phyloP scores from a whole-genome alignment of 2,888 invertebrate species.

The Caenorhabditis sp. region DNA sequence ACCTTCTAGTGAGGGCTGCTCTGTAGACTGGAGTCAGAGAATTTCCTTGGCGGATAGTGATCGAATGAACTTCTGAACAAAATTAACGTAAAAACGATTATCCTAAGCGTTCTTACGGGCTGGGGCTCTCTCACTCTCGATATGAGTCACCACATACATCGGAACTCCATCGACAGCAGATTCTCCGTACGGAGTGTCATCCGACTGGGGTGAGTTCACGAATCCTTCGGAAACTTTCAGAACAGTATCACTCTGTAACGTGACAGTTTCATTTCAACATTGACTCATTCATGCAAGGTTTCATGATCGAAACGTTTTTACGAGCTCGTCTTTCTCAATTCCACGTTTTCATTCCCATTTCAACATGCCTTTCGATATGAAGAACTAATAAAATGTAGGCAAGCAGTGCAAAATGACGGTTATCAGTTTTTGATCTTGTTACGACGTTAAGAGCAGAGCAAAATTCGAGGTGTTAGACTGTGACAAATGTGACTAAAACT shows the following conservation, averaged over 20 bases:
- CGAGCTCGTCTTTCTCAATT: conserved; percentile 23
- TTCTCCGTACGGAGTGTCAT: conserved; percentile 58
- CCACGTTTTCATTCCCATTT: conserved; percentile 39
- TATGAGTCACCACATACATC: conserved; percentile 64
- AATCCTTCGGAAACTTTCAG: conserved; percentile 59
- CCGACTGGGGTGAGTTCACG: conserved; percentile 56
- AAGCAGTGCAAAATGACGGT: conserved; percentile 17
- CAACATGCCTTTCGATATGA: conserved; percentile 31
- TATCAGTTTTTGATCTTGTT: conserved; percentile 54
- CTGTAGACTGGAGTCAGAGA: conserved; percentile 55
- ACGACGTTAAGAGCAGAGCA: conserved; percentile 1
- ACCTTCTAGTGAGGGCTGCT: conserved; percentile 58
- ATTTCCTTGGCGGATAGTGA: conserved; percentile 61
- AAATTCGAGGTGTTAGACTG: not conserved
- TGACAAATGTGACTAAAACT: conserved; percentile 18
- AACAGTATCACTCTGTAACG: conserved; percentile 40
- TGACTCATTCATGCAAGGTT: conserved; percentile 1
- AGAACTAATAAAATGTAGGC: conserved; percentile 46
- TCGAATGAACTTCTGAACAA: conserved; percentile 57
- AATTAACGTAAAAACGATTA: not conserved
- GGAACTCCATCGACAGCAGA: conserved; percentile 53
- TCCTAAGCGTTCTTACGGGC: conserved; percentile 47
- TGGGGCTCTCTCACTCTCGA: conserved; percentile 52
- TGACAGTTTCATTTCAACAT: not conserved
- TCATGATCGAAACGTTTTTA: conserved; percentile 34